Evolutionary conservation across 2,888 invertebrate species (phyloP).

Genomic region (Clostera curtula): DNA sequence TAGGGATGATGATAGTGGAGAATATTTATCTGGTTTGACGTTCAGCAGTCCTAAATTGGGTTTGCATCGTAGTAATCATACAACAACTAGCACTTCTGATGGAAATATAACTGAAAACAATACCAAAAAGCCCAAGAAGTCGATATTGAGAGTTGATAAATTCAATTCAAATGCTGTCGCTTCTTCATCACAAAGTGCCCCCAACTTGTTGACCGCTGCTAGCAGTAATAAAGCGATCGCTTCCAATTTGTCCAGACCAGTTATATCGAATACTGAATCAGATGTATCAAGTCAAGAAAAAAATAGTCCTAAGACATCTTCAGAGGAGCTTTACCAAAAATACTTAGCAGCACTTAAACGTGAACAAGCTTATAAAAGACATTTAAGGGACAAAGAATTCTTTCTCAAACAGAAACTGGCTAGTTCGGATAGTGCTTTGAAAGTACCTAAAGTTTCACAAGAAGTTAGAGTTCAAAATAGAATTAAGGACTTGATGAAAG

Average conservation of each 20-base stretch:
- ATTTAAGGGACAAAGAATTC: slow-evolving; percentile 54
- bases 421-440: slow-evolving; percentile 43
- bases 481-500: slow-evolving; percentile 56
- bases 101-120: slow-evolving; percentile 40
- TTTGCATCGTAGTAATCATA: slow-evolving; percentile 28
- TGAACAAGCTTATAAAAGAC: slow-evolving; percentile 54
- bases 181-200: slow-evolving; percentile 63
- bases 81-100: slow-evolving; percentile 61
- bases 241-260: slow-evolving; percentile 28
- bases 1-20: slow-evolving; percentile 72
- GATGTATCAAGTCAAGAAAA: slow-evolving; percentile 50
- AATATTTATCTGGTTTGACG: slow-evolving; percentile 63
- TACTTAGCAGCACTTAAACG: slow-evolving; percentile 55
- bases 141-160: slow-evolving; percentile 53
- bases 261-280: slow-evolving; percentile 45
- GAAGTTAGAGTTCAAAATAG: slow-evolving; percentile 35
- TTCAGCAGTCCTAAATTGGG: slow-evolving; percentile 42
- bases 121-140: slow-evolving; percentile 47
- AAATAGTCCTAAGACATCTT: slow-evolving; percentile 49
- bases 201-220: slow-evolving; percentile 46
- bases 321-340: slow-evolving; percentile 56
- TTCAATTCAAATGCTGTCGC: slow-evolving; percentile 50
- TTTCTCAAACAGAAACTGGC: slow-evolving; percentile 59
- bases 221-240: slow-evolving; percentile 32
- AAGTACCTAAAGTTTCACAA: slow-evolving; percentile 23